Base-by-base conservation (phyloP, 2,888 invertebrate genomes). In the Pedicia rivosa region DNA sequence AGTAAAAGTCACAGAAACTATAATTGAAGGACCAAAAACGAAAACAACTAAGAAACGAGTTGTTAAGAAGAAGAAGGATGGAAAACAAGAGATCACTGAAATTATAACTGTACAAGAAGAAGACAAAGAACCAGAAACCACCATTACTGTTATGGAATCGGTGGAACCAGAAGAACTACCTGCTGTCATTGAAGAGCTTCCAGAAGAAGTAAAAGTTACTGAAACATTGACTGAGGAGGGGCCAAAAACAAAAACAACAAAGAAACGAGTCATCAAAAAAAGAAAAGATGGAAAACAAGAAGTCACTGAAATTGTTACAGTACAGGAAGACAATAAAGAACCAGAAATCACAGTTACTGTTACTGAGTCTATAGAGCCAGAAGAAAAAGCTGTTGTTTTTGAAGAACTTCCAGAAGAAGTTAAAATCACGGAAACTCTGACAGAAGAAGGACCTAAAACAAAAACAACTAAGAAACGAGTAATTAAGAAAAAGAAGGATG, bases 271-370 rank as follows among this genome's bases (percentile, higher is more conserved):
- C 17, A 53, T 57, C 42, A 55, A 51, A 42, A 60, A 55, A 48
- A 50, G 49, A 2, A 54, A 44, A 43, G 61, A 53, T 37, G 38
- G 43, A 34, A 57, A 56, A 47, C 48, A 57, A 37, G 56, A 63
- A 47, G 47, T 57, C 12, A 62, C 59, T 1, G 54, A 59, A 49
- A 56, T 63, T 43, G 48, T 58, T 37, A 60, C 57, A 33, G 51
- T 60, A 40, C 50, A 53, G 46, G 54, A 61, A 48, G 57, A 59
- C 46, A 56, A 51, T 7, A 49, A 56, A 43, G 46, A 53, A 41
- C 62, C 63, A 14, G 48, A 55, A 43, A 59, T 55, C 3, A 55
- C 53, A 1, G 47, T 51, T 1, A 48, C 50, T 12, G 52, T 59
- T 13, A 45, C 50, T 29, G 41, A 50, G 44, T 36, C 46, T 7